A percentile compares a stretch with the other conserved stretches of the same genome.
phyloP scores from a whole-genome alignment of 2,888 invertebrate genomes.

The Rhorus exstirpatorius region DNA sequence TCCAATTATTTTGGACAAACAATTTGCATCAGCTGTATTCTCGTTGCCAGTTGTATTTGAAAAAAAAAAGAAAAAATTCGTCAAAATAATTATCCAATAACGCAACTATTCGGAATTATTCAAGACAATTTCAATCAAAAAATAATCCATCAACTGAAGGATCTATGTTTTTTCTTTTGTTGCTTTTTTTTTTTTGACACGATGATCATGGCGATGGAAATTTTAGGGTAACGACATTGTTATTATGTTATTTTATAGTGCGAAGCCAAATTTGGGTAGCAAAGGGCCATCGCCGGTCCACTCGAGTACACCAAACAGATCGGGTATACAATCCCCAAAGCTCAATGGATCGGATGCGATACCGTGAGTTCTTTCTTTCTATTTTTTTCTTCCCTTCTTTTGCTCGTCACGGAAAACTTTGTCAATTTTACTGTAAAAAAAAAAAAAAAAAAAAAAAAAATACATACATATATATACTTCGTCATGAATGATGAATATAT shows the following conservation, averaged over 20 bases:
- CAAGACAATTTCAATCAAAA: too few relatives aligned
- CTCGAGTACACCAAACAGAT: conserved; percentile 81
- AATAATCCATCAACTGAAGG: too few relatives aligned
- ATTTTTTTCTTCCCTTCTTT: conserved; percentile 30
- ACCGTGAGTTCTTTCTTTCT: conserved; percentile 76
- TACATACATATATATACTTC: conserved; percentile 27
- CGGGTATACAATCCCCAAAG: conserved; percentile 84
- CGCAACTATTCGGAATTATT: too few relatives aligned
- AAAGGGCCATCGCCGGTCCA: conserved; percentile 84
- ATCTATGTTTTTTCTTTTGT: conserved; percentile 8
- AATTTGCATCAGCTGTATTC: too few relatives aligned
- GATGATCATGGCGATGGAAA: not conserved
- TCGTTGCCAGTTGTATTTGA: too few relatives aligned
- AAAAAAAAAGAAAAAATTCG: too few relatives aligned
- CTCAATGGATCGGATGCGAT: conserved; percentile 83
- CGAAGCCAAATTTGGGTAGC: conserved; percentile 82
- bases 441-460: not conserved
- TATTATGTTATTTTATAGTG: conserved; percentile 76
- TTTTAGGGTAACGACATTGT: not conserved
- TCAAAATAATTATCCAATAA: too few relatives aligned
- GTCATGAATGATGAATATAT: conserved; percentile 24
- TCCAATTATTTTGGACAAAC: too few relatives aligned
- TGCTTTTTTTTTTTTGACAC: not conserved
- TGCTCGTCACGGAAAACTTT: too few relatives aligned
- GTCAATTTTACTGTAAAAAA: not conserved